Conservation (phyloP, 2,888 invertebrate species). For the Coecobrya sp. region DNA sequence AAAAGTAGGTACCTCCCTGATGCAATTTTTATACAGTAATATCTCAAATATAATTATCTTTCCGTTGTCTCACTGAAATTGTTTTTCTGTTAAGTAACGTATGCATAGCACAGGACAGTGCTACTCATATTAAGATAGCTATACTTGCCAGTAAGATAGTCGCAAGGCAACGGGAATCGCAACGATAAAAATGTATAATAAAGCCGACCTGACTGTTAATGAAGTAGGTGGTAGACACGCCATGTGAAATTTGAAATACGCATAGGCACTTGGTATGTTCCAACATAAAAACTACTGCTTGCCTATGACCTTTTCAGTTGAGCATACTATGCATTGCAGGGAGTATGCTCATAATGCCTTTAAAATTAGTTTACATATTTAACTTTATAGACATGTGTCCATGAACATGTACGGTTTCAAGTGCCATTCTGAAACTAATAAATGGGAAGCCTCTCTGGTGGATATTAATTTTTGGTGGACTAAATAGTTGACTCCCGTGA, state of each 20-base stretch:
- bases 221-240: too few relatives aligned
- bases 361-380: background rate
- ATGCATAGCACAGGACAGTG: too few relatives aligned
- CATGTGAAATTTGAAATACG: too few relatives aligned
- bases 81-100: too few relatives aligned
- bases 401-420: constrained; percentile 32
- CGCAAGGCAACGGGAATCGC: too few relatives aligned
- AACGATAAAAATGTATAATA: too few relatives aligned
- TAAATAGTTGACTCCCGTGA: constrained; percentile 6
- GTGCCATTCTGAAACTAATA: constrained; percentile 25
- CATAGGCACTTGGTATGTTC: background rate
- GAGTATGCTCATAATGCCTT: background rate
- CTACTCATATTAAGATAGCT: too few relatives aligned
- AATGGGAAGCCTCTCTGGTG: constrained; percentile 25
- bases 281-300: background rate
- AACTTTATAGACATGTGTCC: constrained; percentile 10
- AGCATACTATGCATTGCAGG: background rate
- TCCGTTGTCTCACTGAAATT: too few relatives aligned
- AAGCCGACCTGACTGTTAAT: too few relatives aligned
- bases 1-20: background rate
- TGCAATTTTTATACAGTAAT: background rate
- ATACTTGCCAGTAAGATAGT: too few relatives aligned
- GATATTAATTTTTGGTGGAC: constrained; percentile 41
- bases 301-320: background rate
- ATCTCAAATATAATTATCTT: too few relatives aligned